phyloP scores from a whole-genome alignment of 1,140 invertebrate species.

The Nasonia longicornis region DNA sequence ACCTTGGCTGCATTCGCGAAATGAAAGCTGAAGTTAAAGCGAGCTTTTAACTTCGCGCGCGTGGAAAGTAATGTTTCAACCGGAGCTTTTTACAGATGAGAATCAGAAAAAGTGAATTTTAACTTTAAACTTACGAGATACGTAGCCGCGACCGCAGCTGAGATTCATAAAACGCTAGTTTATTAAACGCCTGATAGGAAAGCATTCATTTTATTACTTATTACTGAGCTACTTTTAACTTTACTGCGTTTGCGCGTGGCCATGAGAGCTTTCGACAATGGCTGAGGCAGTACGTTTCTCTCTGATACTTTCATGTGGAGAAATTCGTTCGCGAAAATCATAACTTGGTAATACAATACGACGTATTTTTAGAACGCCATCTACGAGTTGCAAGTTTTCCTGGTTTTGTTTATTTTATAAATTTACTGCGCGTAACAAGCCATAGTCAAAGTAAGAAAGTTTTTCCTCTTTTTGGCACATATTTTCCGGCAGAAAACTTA shows the following conservation, averaged over 20 bases:
- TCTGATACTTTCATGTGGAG: no score
- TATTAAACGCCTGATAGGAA: slow-evolving; percentile 18
- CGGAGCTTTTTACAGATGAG: slow-evolving; percentile 15
- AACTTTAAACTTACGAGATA: slow-evolving; percentile 18
- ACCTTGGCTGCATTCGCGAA: slow-evolving; percentile 10
- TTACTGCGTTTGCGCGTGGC: no score
- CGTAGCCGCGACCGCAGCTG: neutral
- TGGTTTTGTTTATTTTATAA: no score
- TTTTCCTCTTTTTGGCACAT: neutral
- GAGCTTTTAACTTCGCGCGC: slow-evolving; percentile 6
- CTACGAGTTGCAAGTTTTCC: no score
- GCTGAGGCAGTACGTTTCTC: no score
- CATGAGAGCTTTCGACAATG: no score
- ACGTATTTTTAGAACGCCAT: no score
- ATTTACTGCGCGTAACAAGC: no score
- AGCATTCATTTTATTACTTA: slow-evolving; percentile 1
- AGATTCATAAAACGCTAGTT: slow-evolving; percentile 7
- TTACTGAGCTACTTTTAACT: no score
- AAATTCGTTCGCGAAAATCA: no score
- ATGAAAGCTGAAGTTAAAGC: slow-evolving; percentile 23
- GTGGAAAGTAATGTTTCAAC: slow-evolving; percentile 18
- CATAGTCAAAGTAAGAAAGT: no score
- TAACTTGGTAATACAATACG: no score
- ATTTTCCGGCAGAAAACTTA: neutral
- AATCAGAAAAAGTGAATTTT: slow-evolving; percentile 25